Evolutionary conservation across 2,113 vertebrate genomes (phyloP).

Genomic region (Atherinomorus stipes): DNA sequence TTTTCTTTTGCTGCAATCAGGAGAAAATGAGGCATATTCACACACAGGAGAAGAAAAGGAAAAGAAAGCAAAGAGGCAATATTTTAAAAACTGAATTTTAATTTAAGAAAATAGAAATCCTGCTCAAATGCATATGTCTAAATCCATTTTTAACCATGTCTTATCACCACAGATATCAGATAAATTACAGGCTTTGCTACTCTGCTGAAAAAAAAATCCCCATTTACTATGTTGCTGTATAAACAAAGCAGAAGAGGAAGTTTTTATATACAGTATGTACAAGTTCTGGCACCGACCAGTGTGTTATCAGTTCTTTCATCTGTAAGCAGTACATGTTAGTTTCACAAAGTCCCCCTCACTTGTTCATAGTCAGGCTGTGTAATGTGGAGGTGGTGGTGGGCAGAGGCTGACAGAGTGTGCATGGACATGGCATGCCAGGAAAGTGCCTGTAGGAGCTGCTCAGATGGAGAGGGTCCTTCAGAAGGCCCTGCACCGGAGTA

Average conservation of each 20-base stretch:
- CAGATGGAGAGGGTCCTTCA: conserved; percentile 82
- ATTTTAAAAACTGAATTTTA: conserved; percentile 75
- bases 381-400: conserved; percentile 76
- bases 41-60: not conserved
- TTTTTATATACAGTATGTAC: conserved; percentile 73
- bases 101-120: conserved; percentile 80
- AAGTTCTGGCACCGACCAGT: conserved; percentile 45
- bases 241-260: conserved; percentile 47
- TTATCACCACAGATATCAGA: conserved; percentile 58
- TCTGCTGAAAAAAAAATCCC: conserved; percentile 52
- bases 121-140: conserved; percentile 59
- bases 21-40: not conserved
- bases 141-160: conserved; percentile 51
- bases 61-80: conserved; percentile 37
- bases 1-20: not conserved
- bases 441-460: conserved; percentile 81
- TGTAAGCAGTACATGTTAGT: conserved; percentile 26
- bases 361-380: conserved; percentile 82
- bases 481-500: conserved; percentile 72
- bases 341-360: conserved; percentile 64
- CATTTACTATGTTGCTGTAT: conserved; percentile 61
- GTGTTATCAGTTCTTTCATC: conserved; percentile 31
- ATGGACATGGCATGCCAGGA: conserved; percentile 84
- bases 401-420: conserved; percentile 83
- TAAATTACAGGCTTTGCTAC: conserved; percentile 67